phyloP scores from a whole-genome alignment of 37 sponge, comb jelly and placozoan genomes.

The Spongilla lacustris region DNA sequence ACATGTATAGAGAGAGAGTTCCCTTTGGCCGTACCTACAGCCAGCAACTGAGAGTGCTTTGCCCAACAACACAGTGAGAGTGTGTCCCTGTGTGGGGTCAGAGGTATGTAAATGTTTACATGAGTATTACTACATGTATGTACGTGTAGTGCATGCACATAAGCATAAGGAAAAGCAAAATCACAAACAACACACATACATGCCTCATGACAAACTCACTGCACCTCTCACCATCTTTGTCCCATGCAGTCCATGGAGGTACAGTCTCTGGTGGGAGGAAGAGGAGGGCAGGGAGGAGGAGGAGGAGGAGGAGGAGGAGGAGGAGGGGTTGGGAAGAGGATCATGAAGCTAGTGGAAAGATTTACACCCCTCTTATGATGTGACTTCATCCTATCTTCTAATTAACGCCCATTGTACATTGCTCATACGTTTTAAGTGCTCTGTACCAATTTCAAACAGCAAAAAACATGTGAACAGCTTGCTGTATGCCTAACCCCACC shows the following conservation, averaged over 20 bases:
- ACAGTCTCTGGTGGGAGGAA: slow-evolving; percentile 47
- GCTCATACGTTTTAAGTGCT: too few species aligned
- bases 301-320: too few species aligned
- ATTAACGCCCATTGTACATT: too few species aligned
- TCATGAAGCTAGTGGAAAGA: too few species aligned
- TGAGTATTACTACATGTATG: neutral
- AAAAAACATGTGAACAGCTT: too few species aligned
- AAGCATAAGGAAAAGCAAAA: neutral
- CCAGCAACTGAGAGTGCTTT: slow-evolving; percentile 64
- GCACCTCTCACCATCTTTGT: slow-evolving; percentile 67
- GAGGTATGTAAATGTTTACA: too few species aligned
- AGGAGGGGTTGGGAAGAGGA: too few species aligned
- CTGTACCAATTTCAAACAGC: too few species aligned
- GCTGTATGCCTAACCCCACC: too few species aligned
- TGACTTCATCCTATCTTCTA: too few species aligned
- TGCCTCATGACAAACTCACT: neutral
- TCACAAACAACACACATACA: neutral
- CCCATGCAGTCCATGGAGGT: slow-evolving; percentile 88
- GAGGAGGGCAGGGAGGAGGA: neutral
- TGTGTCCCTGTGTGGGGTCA: slow-evolving; percentile 73
- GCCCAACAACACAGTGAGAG: slow-evolving; percentile 85
- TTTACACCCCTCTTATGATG: too few species aligned
- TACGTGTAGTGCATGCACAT: neutral
- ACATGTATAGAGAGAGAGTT: slow-evolving; percentile 68
- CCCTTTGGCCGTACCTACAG: slow-evolving; percentile 93